Evolutionary conservation across 2,797 vertebrate genomes (phyloP).

Genomic region (Scomberomorus guttatus): DNA sequence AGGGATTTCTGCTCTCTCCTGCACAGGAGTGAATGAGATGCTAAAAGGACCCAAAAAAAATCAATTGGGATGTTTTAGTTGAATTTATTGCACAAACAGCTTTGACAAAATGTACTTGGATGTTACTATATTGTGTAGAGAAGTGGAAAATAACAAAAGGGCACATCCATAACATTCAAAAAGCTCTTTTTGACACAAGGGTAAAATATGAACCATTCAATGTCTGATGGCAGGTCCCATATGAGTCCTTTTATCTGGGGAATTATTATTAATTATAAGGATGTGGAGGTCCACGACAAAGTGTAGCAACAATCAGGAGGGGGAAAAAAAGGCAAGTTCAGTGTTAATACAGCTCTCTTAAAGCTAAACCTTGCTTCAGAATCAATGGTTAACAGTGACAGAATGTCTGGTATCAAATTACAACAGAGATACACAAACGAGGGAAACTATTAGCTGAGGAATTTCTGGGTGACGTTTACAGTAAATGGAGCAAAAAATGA

Average conservation of each 20-base stretch:
- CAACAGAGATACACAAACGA: slow-evolving; percentile 26
- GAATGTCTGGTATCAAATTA: slow-evolving; percentile 61
- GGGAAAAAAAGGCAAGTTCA: slow-evolving; percentile 7
- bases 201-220: slow-evolving; percentile 37
- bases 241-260: slow-evolving; percentile 54
- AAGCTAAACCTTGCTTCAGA: slow-evolving; percentile 38
- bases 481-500: slow-evolving; percentile 27
- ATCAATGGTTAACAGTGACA: slow-evolving; percentile 32
- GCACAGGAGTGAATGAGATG: not conserved
- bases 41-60: slow-evolving; percentile 10
- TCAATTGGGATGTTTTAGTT: slow-evolving; percentile 67
- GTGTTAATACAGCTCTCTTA: slow-evolving; percentile 16
- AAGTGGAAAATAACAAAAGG: slow-evolving; percentile 68
- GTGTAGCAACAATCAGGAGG: slow-evolving; percentile 23
- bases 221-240: slow-evolving; percentile 39
- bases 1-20: not conserved
- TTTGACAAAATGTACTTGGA: slow-evolving; percentile 83
- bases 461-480: slow-evolving; percentile 14
- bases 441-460: slow-evolving; percentile 12
- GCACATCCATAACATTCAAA: slow-evolving; percentile 62
- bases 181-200: slow-evolving; percentile 64
- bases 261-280: slow-evolving; percentile 34
- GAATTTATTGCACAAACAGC: slow-evolving; percentile 88
- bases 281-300: slow-evolving; percentile 30
- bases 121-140: slow-evolving; percentile 77